phyloP scores from a whole-genome alignment of 2,797 vertebrate species.

The Notolabrus celidotus region DNA sequence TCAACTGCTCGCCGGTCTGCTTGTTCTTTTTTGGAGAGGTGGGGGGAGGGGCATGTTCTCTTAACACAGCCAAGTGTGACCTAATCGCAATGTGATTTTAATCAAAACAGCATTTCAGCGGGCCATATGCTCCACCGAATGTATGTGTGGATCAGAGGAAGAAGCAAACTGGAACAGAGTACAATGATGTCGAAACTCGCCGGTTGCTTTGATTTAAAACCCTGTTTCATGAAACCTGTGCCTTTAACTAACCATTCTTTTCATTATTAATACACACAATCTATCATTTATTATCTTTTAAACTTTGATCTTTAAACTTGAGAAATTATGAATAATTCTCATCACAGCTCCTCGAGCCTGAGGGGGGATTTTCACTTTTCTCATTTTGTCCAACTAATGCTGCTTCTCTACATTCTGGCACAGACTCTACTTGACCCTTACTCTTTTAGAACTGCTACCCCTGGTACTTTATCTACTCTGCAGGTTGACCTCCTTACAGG shows the following conservation, averaged over 20 bases:
- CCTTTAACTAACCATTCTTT: conserved; percentile 4
- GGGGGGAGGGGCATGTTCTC: conserved; percentile 68
- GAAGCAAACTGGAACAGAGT: conserved; percentile 29
- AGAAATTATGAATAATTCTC: not conserved
- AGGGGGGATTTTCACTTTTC: conserved; percentile 5
- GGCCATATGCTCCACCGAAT: conserved; percentile 69
- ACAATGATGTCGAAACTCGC: not conserved
- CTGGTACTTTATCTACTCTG: not conserved
- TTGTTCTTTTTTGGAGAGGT: conserved; percentile 65
- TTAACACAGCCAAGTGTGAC: conserved; percentile 82
- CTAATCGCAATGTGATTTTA: conserved; percentile 85
- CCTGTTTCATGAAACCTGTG: conserved; percentile 18
- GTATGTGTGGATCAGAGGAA: conserved; percentile 54
- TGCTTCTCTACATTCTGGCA: not conserved
- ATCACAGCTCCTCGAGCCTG: conserved; percentile 3
- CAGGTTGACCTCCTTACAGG: not conserved
- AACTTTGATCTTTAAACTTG: not conserved
- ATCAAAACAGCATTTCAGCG: conserved; percentile 82
- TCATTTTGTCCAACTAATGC: not conserved
- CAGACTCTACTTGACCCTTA: not conserved
- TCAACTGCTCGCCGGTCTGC: conserved; percentile 41
- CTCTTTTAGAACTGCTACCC: not conserved
- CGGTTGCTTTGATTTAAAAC: conserved; percentile 13
- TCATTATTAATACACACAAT: conserved; percentile 15
- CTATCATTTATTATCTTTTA: not conserved